These are phyloP conservation scores for Sinocyclocheilus maitianheensis DNA, from an alignment of 2,113 vertebrate species.

Conservation along the genomic window DNA sequence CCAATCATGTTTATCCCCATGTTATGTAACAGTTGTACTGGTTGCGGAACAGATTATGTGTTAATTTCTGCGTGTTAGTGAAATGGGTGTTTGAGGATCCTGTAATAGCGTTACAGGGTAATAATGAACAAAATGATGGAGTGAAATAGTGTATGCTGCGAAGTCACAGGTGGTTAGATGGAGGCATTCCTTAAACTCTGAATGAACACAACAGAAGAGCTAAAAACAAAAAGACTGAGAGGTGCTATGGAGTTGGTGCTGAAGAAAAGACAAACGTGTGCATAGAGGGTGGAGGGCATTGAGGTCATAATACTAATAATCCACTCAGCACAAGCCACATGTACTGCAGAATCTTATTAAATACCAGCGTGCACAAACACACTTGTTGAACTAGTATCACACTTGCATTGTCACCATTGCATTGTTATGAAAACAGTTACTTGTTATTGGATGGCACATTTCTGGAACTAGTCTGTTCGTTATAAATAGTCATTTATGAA, in stretches of 20 bases:
- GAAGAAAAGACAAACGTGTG: neutral
- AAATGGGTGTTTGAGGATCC: neutral
- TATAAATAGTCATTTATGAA: neutral
- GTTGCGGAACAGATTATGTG: neutral
- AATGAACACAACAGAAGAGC: neutral
- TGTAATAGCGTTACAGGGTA: neutral
- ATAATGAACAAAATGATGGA: neutral
- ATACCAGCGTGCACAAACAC: conserved; percentile 29
- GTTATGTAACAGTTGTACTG: neutral
- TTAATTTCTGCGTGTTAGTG: neutral
- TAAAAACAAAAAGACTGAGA: neutral
- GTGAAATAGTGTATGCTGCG: neutral
- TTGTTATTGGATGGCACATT: neutral
- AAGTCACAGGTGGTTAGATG: neutral
- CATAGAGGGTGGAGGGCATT: neutral
- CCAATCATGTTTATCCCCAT: neutral
- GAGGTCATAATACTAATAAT: conserved; percentile 51
- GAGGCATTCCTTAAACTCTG: neutral
- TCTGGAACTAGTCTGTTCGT: neutral
- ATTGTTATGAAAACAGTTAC: neutral
- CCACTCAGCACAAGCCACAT: conserved; percentile 43
- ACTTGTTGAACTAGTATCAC: neutral
- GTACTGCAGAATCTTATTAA: conserved; percentile 46
- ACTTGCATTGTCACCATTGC: neutral
- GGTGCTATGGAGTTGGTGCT: neutral